Evolutionary conservation across 2,888 invertebrate species (phyloP), one percentile per base, ranked within the genome.

Genomic region (Carcina quercana): DNA sequence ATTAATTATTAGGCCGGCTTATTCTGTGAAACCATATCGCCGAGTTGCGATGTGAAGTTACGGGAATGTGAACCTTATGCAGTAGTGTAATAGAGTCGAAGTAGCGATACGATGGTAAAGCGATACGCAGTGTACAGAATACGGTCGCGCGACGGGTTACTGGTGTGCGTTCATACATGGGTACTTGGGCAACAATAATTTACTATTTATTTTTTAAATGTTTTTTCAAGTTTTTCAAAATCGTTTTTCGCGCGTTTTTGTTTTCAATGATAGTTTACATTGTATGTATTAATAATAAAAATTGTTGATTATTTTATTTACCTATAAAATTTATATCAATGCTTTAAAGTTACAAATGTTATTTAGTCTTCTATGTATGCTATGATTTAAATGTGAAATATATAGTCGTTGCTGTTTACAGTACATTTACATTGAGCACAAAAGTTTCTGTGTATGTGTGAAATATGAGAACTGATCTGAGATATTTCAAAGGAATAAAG

Each of bases 11-110:
- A 31, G 12, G 37, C 44, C 46, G 56, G 44, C 46, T 43, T 76
- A 79, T 73, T 79, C 76, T 66, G 57, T n/a, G 35, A 59, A 57
- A 62, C 66, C 44, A 58, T 45, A 49, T 67, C 53, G 51, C 45
- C 54, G 39, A 38, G 32, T 32, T 36, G 35, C 42, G 37, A 19
- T 36, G 33, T 34, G 34, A 35, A 46, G 43, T 37, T 53, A 50
- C 47, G 43, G 48, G 32, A 70, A 53, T 57, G 39, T 68, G 32
- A 39, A 47, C 57, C 53, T 55, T 75, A 68, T 42, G n/a, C 0
- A 0, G 0, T 2, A 29, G 0, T 34, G 0, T 24, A n/a, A 50
- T 74, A 74, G 57, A 49, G 63, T 56, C 37, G 33, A 67, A 39
- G 51, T 50, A 43, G 36, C 35, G 31, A 43, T 50, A 40, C 39